phyloP scores from a whole-genome alignment of 2,797 vertebrate genomes.

The Hydrolagus colliei region DNA sequence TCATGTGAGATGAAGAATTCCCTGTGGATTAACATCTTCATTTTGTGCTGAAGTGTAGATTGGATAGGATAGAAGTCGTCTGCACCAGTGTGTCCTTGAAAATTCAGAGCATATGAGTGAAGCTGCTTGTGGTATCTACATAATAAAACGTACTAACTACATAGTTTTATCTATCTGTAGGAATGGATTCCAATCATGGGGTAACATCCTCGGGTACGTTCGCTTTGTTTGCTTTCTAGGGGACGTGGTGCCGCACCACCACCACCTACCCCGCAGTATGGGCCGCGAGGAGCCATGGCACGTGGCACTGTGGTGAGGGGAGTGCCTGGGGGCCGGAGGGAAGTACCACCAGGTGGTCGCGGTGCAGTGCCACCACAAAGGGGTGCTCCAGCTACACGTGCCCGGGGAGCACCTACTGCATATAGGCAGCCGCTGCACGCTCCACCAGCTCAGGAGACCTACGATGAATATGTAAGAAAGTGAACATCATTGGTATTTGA shows the following conservation, averaged over 20 bases:
- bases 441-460: constrained; percentile 70
- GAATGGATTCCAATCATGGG: too few species aligned
- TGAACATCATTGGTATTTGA: neutral
- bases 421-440: constrained; percentile 60
- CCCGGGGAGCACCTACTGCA: constrained; percentile 60
- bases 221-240: constrained; percentile 47
- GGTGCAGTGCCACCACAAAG: constrained; percentile 70
- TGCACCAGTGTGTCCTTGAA: too few species aligned
- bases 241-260: constrained; percentile 78
- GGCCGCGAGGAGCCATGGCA: constrained; percentile 66
- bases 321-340: constrained; percentile 48
- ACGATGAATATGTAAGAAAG: constrained; percentile 85
- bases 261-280: neutral
- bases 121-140: too few species aligned
- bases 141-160: too few species aligned
- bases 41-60: too few species aligned
- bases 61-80: too few species aligned
- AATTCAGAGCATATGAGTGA: too few species aligned
- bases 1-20: too few species aligned
- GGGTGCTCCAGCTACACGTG: constrained; percentile 65
- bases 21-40: too few species aligned
- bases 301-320: constrained; percentile 76
- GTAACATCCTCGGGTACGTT: too few species aligned
- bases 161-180: too few species aligned
- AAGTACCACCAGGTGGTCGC: constrained; percentile 70